These are phyloP conservation scores for Cephalotes varians DNA, from an alignment of 2,888 invertebrate genomes.

Conservation along the genomic window DNA sequence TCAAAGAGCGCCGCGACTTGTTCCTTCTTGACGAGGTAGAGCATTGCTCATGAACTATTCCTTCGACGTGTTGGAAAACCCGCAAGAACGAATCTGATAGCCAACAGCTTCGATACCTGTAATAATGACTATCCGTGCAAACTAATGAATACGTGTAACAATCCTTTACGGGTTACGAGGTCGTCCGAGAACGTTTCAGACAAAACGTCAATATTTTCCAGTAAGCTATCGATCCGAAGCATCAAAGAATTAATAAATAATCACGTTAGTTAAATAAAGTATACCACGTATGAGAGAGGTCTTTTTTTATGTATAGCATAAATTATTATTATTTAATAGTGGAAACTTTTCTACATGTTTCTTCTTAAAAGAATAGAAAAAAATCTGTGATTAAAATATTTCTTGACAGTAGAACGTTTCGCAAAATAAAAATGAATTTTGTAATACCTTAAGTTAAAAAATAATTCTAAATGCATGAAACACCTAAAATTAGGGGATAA, in stretches of 20 bases:
- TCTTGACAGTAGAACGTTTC: background rate
- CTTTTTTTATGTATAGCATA: background rate
- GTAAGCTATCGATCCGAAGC: background rate
- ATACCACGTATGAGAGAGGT: background rate
- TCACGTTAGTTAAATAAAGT: background rate
- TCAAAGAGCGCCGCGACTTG: conserved; percentile 58
- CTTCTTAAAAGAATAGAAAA: background rate
- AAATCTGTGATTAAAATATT: background rate
- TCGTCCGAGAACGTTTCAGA: conserved; percentile 8
- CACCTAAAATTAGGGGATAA: background rate
- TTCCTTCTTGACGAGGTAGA: conserved; percentile 41
- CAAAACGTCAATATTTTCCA: background rate
- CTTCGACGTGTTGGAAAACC: conserved; percentile 50
- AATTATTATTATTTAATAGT: background rate
- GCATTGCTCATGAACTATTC: conserved; percentile 31
- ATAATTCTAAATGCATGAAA: background rate
- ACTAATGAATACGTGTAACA: background rate
- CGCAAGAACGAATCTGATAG: conserved; percentile 53
- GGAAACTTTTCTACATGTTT: background rate
- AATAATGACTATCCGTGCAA: conserved; percentile 9
- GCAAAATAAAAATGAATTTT: background rate
- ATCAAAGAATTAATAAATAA: background rate
- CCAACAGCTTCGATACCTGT: conserved; percentile 31
- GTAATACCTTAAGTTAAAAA: background rate
- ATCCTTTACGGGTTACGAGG: background rate